Evolutionary conservation across 2,888 invertebrate species (phyloP).

Genomic region (Odontomyia ornata): DNA sequence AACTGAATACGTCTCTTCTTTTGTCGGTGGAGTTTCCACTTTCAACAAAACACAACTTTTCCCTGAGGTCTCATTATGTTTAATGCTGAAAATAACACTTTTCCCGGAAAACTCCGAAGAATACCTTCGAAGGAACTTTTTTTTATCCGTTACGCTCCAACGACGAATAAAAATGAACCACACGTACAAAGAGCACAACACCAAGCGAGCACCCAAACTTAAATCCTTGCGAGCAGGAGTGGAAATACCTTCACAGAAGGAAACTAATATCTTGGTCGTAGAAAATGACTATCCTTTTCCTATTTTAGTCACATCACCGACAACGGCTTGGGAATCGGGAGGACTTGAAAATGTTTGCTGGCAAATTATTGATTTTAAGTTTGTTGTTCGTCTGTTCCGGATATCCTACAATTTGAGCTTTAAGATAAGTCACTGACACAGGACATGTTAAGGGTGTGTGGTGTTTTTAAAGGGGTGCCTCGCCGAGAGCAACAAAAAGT

Average conservation of each 20-base stretch:
- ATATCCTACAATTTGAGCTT: slow-evolving; percentile 3
- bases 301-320: slow-evolving; percentile 31
- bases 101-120: not conserved
- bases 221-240: no score
- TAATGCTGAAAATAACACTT: not conserved
- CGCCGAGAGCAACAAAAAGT: not conserved
- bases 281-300: slow-evolving; percentile 29
- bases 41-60: not conserved
- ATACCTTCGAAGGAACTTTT: not conserved
- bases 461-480: slow-evolving; percentile 6
- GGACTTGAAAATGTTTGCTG: not conserved
- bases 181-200: no score
- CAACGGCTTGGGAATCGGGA: not conserved
- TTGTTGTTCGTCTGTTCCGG: slow-evolving; percentile 27
- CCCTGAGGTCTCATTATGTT: not conserved
- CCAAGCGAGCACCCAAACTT: no score
- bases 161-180: not conserved
- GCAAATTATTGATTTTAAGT: slow-evolving; percentile 25
- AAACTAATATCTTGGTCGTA: slow-evolving; percentile 14
- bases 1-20: not conserved
- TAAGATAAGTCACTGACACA: not conserved
- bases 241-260: not conserved
- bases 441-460: not conserved
- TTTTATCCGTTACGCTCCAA: not conserved
- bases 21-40: not conserved